Evolutionary conservation across 2,797 vertebrate species (phyloP).

Genomic region (Onychomys arenicola): DNA sequence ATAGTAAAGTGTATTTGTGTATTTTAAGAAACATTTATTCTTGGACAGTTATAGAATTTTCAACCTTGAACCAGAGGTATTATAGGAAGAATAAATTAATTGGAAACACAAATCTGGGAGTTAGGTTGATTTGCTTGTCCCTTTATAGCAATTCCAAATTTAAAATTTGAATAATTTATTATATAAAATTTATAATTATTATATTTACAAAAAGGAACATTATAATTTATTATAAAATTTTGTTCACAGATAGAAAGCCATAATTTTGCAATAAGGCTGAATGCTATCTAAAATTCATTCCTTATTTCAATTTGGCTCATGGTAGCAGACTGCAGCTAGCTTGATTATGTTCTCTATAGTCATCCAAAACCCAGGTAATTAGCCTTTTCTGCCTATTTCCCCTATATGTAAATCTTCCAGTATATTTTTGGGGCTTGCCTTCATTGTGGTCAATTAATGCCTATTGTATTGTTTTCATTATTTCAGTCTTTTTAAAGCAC

Average conservation of each 20-base stretch:
- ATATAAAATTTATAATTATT: not conserved
- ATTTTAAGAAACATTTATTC: slow-evolving; percentile 15
- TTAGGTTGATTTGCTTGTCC: not conserved
- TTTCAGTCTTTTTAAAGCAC: not conserved
- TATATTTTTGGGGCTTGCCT: not conserved
- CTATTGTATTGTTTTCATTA: not conserved
- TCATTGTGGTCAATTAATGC: not conserved
- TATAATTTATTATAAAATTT: not conserved
- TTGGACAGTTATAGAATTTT: slow-evolving; percentile 5
- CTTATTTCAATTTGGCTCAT: slow-evolving; percentile 4
- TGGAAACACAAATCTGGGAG: not conserved
- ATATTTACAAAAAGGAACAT: not conserved
- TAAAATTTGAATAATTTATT: slow-evolving; percentile 24
- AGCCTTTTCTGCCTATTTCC: not conserved
- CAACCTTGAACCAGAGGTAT: not conserved
- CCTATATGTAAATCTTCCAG: not conserved
- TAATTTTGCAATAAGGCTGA: not conserved
- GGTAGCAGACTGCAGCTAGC: not conserved
- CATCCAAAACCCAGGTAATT: not conserved
- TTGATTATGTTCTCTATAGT: not conserved
- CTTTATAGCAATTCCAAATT: not conserved
- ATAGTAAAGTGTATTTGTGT: not conserved
- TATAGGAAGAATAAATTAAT: not conserved
- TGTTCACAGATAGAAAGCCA: not conserved
- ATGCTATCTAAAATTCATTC: not conserved